phyloP scores from a whole-genome alignment of 1,140 invertebrate genomes.

The Scylla paramamosain region DNA sequence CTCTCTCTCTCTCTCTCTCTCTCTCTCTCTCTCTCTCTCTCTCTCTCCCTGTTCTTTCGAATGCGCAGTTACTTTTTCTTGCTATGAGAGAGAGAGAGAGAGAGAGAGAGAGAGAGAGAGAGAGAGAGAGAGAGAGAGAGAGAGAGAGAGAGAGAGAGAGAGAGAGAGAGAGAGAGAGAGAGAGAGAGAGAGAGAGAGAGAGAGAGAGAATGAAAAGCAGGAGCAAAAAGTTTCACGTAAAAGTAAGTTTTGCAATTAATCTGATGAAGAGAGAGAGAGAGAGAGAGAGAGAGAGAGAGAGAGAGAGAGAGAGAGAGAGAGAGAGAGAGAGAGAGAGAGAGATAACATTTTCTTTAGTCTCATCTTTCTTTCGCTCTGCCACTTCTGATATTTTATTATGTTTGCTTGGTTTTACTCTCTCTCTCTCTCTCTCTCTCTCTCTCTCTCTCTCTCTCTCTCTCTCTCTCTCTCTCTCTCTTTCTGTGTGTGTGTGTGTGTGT shows the following conservation, averaged over 20 bases:
- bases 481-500: conserved; percentile 30
- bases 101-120: neutral
- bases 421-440: neutral
- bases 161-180: neutral
- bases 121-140: neutral
- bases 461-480: too few species aligned
- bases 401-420: neutral
- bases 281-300: neutral
- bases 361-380: neutral
- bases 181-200: neutral
- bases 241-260: neutral
- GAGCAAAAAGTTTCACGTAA: neutral
- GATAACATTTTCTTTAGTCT: neutral
- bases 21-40: too few species aligned
- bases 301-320: neutral
- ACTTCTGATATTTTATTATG: neutral
- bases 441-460: neutral
- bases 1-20: too few species aligned
- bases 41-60: conserved; percentile 27
- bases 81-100: neutral
- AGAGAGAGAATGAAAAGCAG: neutral
- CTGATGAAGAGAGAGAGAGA: neutral
- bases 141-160: neutral
- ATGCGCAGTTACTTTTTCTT: conserved; percentile 58
- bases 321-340: neutral